Evolutionary conservation across 2,888 invertebrate species (phyloP), one percentile per base, ranked within the genome.

Genomic region (Phymatocera aterrima): DNA sequence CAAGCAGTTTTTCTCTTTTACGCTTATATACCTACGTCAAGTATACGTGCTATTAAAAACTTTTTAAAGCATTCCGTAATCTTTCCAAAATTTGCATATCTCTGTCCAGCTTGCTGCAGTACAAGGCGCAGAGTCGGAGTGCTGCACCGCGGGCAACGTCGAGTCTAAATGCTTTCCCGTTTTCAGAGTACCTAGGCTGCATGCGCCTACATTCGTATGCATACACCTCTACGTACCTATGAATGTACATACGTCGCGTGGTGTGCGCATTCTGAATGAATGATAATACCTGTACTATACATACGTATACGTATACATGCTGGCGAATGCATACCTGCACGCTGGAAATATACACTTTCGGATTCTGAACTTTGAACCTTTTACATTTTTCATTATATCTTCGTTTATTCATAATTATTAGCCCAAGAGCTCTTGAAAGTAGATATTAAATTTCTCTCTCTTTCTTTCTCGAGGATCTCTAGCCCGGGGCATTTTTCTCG

Each of bases 121-220:
- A 57, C 21, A 6, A 3, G 18, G 21, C 18, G 24, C 28, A 57
- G 10, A 28, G 15, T 1, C 4, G 28, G 57, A 57, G 57, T 28
- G 28, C 0, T 46, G n/a, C 46, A 40, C 40, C 12, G 40, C 2
- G 40, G 40, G n/a, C n/a, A n/a, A 40, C 12, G 8, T 40, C 57
- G 21, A 28, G 10, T 28, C 15, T 28, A 28, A 28, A 57, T 57
- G 84, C 85, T 84, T 83, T 83, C 83, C 80, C 80, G 24, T 28
- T 21, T 18, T 54, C 10, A n/a, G n/a, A n/a, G n/a, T n/a, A n/a
- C n/a, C n/a, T n/a, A n/a, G n/a, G n/a, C n/a, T n/a, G n/a, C n/a
- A n/a, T n/a, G n/a, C n/a, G n/a, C n/a, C n/a, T n/a, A n/a, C n/a
- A n/a, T n/a, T n/a, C n/a, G n/a, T n/a, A n/a, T n/a, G n/a, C n/a